Percentiles rank a stretch among this genome's conserved stretches.
phyloP scores from a whole-genome alignment of 2,797 vertebrate species.

The Bradypodion pumilum region DNA sequence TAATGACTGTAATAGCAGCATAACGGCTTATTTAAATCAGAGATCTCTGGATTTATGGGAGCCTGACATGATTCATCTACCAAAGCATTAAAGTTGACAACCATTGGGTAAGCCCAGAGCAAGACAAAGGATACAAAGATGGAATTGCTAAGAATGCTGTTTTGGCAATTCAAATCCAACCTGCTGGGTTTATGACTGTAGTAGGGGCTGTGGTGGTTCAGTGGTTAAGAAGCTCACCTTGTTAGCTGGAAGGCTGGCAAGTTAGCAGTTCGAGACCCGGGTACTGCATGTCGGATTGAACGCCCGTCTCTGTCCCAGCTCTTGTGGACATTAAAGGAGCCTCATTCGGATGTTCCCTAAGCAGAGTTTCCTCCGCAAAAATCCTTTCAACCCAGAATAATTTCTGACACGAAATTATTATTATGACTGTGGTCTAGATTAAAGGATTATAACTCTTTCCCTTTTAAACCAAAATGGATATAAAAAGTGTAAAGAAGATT shows the following conservation, averaged over 20 bases:
- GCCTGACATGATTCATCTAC: neutral
- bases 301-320: too few species aligned
- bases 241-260: too few species aligned
- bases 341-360: too few species aligned
- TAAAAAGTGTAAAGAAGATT: neutral
- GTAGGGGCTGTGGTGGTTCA: too few species aligned
- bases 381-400: too few species aligned
- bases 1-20: neutral
- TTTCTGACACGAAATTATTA: too few species aligned
- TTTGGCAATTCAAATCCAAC: neutral
- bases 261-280: too few species aligned
- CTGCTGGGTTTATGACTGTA: neutral
- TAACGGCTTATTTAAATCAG: slow-evolving; percentile 5
- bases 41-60: neutral
- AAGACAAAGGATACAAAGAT: neutral
- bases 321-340: too few species aligned
- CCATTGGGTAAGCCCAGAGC: neutral
- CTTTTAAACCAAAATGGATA: neutral
- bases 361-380: too few species aligned
- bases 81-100: neutral
- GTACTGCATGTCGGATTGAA: too few species aligned
- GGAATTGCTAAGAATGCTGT: neutral
- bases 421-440: neutral
- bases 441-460: neutral
- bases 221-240: too few species aligned